Evolutionary conservation across 1,140 invertebrate species (phyloP).

Genomic region (fruit fly (Drosophila melanogaster)): Release_6_plus_ISO1_MT NT_033779.5:5570001-5570500

Average conservation of each 20-base stretch:
- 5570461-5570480: slow-evolving; percentile 51
- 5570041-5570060: slow-evolving; percentile 80
- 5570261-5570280: slow-evolving; percentile 77
- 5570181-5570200: slow-evolving; percentile 44
- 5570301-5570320: slow-evolving; percentile 59
- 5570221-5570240: slow-evolving; percentile 59
- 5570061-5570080: slow-evolving; percentile 82
- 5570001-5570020: slow-evolving; percentile 53
- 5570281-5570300: slow-evolving; percentile 66
- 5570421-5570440: slow-evolving; percentile 41
- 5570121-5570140: slow-evolving; percentile 79
- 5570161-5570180: neutral
- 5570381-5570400: slow-evolving; percentile 48
- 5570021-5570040: slow-evolving; percentile 74
- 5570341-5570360: slow-evolving; percentile 8
- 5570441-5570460: slow-evolving; percentile 7
- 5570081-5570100: slow-evolving; percentile 79
- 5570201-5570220: slow-evolving; percentile 61
- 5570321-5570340: slow-evolving; percentile 21
- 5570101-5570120: slow-evolving; percentile 81
- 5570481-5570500: slow-evolving; percentile 68
- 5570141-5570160: slow-evolving; percentile 14
- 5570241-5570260: slow-evolving; percentile 77
- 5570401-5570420: slow-evolving; percentile 13
- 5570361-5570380: slow-evolving; percentile 50